Conservation (phyloP, 2,113 vertebrate genomes). For the Alces alces region DNA sequence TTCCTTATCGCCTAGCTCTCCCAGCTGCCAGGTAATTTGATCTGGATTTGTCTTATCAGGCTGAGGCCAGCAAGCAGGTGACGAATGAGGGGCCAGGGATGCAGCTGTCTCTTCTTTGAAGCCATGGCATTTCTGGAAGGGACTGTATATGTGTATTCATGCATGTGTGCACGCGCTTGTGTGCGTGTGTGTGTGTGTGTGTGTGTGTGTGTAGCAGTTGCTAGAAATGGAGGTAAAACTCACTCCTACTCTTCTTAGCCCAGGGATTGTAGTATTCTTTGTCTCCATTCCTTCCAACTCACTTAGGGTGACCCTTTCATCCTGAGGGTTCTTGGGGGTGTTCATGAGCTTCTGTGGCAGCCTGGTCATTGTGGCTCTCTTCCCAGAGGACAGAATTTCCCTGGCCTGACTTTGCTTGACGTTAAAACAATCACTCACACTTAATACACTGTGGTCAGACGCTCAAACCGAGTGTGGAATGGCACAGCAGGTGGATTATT, state of each 20-base stretch:
- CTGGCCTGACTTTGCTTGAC: not conserved
- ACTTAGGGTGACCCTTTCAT: not conserved
- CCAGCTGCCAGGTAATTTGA: constrained; percentile 44
- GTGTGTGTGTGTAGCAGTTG: not conserved
- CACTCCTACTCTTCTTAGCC: not conserved
- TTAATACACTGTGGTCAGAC: not conserved
- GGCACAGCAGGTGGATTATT: not conserved
- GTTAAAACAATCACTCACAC: not conserved
- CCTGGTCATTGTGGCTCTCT: not conserved
- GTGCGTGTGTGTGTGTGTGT: accelerated
- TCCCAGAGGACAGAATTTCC: not conserved
- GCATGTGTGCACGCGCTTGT: accelerated
- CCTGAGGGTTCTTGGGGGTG: not conserved
- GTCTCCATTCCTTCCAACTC: not conserved
- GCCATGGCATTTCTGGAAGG: constrained; percentile 9
- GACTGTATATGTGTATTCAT: not conserved
- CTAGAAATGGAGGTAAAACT: not conserved
- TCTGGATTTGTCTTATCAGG: constrained; percentile 43
- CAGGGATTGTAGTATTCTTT: too few relatives aligned
- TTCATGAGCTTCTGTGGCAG: not conserved
- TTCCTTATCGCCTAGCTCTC: not conserved
- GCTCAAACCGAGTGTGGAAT: not conserved
- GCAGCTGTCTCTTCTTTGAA: constrained; percentile 49
- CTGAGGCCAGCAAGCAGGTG: constrained; percentile 36
- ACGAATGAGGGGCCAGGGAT: not conserved